Base-by-base conservation (phyloP, 2,113 vertebrate genomes). In the Xiphias gladius region DNA sequence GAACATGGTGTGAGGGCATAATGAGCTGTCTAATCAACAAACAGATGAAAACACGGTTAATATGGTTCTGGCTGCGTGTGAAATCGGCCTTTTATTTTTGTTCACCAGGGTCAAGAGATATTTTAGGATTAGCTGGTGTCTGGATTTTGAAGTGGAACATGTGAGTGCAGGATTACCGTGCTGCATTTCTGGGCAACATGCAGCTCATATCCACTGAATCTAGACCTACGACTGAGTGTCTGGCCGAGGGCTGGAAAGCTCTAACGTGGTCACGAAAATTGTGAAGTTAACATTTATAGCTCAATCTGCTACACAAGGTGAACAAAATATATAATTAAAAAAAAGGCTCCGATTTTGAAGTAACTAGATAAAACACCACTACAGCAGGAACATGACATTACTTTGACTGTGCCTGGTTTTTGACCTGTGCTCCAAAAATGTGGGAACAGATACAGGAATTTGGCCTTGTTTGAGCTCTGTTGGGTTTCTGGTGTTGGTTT, bases 131-230 rank as follows among this genome's bases (percentile, higher is more conserved):
- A 74, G 26, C 57, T 30, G 28, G 30, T 54, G 32, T 72, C 22
- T 67, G 54, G 43, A 17, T 64, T 59, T 63, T 55, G 13, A 48
- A n/a, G 76, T 26, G 30, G 43, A 22, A 62, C 68, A 67, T 50
- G 54, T 72, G 78, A 81, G 37, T 1, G 2, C 46, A 58, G 68
- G 79, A 86, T 82, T 74, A 79, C 37, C 41, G 30, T 1, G 0
- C n/a, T 17, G 24, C 62, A 84, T 8, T 39, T 57, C 20, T 37
- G 65, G 14, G 46, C 75, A 71, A 61, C 37, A 48, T 28, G 28
- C 4, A 19, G 22, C 28, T 35, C 4, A 57, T 57, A 11, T 12
- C 11, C 13, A 57, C n/a, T 52, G 50, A 52, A 10, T 52, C 20
- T 43, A 43, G 41, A 43, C 13, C 41, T 22, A 20, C 9, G 50